phyloP scores from a whole-genome alignment of 2,888 invertebrate genomes.

The Eledone cirrhosa region DNA sequence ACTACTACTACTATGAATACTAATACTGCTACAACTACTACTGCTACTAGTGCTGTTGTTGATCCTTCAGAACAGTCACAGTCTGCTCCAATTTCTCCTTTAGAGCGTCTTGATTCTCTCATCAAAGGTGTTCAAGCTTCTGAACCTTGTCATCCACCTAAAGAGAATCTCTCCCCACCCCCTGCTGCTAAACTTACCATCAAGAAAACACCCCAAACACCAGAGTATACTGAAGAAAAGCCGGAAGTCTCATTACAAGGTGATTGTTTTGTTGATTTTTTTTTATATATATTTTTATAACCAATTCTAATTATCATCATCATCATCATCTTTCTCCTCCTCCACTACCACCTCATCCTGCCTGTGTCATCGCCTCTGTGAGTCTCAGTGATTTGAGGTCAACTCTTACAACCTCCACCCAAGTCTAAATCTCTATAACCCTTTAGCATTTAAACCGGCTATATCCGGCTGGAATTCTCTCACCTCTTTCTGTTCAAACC shows the following conservation, averaged over 20 bases:
- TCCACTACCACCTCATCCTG: too few relatives aligned
- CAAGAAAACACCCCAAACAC: neutral
- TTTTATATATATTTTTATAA: too few relatives aligned
- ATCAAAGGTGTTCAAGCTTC: conserved; percentile 74
- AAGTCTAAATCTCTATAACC: too few relatives aligned
- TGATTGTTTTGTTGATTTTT: neutral
- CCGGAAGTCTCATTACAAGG: conserved; percentile 11
- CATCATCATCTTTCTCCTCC: too few relatives aligned
- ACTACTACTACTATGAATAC: neutral
- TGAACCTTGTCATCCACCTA: conserved; percentile 39
- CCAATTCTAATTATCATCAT: too few relatives aligned
- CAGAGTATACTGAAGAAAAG: conserved; percentile 8
- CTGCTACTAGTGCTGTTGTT: neutral
- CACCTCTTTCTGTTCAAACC: too few relatives aligned
- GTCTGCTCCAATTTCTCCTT: conserved; percentile 67
- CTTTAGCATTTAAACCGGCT: too few relatives aligned
- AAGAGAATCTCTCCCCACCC: conserved; percentile 40
- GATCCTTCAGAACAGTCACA: conserved; percentile 47
- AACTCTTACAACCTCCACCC: too few relatives aligned
- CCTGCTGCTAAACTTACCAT: conserved; percentile 12
- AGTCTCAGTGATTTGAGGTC: too few relatives aligned
- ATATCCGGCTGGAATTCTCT: too few relatives aligned
- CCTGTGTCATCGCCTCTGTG: too few relatives aligned
- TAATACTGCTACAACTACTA: neutral
- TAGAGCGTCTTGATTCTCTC: conserved; percentile 77